phyloP scores from a whole-genome alignment of 2,113 vertebrate genomes.

The Chloropsis cyanopogon region DNA sequence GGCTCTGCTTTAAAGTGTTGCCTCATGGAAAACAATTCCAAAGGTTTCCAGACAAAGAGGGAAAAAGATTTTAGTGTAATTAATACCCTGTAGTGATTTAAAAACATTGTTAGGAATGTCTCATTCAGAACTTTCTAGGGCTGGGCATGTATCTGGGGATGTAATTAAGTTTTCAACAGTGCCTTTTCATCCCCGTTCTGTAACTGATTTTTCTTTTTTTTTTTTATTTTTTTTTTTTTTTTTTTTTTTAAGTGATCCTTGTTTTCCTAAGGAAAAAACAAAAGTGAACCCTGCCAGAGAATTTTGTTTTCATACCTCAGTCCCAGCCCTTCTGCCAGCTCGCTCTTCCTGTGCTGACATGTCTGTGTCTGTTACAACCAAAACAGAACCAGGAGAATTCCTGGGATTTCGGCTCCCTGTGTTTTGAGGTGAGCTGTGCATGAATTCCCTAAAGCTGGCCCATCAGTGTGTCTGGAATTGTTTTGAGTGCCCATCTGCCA shows the following conservation, averaged over 20 bases:
- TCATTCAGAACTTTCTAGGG: not conserved
- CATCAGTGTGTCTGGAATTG: not conserved
- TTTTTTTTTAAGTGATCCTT: not conserved
- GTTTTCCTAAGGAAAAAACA: not conserved
- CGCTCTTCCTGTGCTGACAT: not conserved
- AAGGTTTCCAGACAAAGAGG: not conserved
- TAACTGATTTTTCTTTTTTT: not conserved
- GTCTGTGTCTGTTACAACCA: not conserved
- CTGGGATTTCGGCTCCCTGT: not conserved
- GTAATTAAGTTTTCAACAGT: not conserved
- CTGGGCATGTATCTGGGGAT: not conserved
- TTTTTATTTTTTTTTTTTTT: not conserved
- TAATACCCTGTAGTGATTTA: not conserved
- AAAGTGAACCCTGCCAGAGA: not conserved
- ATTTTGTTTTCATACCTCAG: constrained; percentile 10
- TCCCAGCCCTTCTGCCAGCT: not conserved
- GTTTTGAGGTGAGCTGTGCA: not conserved
- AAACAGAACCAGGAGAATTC: not conserved
- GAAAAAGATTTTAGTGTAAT: not conserved
- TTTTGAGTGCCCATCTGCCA: not conserved
- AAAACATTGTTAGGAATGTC: not conserved
- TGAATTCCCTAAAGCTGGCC: not conserved
- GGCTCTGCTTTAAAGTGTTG: not conserved
- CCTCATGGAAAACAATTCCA: not conserved
- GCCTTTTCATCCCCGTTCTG: not conserved